Base-by-base conservation (phyloP, 2,888 invertebrate species). In the Cheilosia urbana region DNA sequence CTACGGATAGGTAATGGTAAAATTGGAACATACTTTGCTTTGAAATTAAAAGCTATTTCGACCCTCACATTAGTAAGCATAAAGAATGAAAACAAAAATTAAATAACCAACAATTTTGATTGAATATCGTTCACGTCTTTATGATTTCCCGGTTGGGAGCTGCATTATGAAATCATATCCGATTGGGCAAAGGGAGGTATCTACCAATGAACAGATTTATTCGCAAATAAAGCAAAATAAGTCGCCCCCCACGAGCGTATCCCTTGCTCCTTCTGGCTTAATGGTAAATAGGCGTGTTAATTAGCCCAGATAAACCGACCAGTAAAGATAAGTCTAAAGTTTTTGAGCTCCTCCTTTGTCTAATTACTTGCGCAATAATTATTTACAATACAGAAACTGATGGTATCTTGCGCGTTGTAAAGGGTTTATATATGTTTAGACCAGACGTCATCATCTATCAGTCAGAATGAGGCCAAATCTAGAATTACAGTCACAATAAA, bases 291-390 rank as follows among this genome's bases (percentile, higher is more conserved):
- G 9, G 21, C 24, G 40, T 49, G 13, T 65, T 62, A 82, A 77
- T 82, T 72, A 76, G 71, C 34, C 47, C 17, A 47, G 13, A 30
- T 27, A 65, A 51, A 57, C 34, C 51, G 27, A 21, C 73, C 78
- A 78, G 62, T 83, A 24, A 57, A 37, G 21, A 37, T 13, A 24
- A 30, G n/a, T 47, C 45, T 30, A 40, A 55, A 37, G 13, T n/a
- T 7, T 7, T 11, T 30, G 34, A 47, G 62, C 76, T 80, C 84
- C 76, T 62, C 75, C 76, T 69, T 66, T 60, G 15, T 60, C 34
- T 85, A 85, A 80, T 80, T 76, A 71, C 65, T 83, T 65, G 63
- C 78, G 65, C 73, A 69, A 19, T 69, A 75, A 69, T 79, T 69
- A 73, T 15, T 30, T 30, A 9, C 9, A 47, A 47, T n/a, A 13